These are phyloP conservation scores for Congeria kusceri DNA, from an alignment of 2,888 invertebrate genomes.

Conservation along the genomic window DNA sequence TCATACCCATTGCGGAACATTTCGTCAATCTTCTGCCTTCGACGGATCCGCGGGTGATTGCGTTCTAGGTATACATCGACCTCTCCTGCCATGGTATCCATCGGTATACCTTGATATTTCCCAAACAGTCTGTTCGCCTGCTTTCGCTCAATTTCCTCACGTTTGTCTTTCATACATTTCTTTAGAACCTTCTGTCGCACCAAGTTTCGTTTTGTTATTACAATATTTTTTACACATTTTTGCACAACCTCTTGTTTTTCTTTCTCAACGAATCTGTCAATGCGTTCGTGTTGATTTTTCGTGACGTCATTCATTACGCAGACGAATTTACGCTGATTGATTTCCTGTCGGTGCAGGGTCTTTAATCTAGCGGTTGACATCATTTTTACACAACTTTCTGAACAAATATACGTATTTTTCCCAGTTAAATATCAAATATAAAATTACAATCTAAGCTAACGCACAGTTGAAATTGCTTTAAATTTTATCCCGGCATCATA, in stretches of 20 bases:
- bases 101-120: slow-evolving; percentile 61
- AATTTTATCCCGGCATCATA: no score
- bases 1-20: slow-evolving; percentile 55
- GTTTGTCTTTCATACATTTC: slow-evolving; percentile 67
- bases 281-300: slow-evolving; percentile 55
- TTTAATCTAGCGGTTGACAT: slow-evolving; percentile 58
- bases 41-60: slow-evolving; percentile 65
- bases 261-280: slow-evolving; percentile 55
- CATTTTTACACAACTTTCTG: slow-evolving; percentile 25
- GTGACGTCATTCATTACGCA: slow-evolving; percentile 70
- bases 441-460: no score
- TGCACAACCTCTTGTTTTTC: slow-evolving; percentile 63
- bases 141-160: slow-evolving; percentile 53
- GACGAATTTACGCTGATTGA: slow-evolving; percentile 66
- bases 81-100: slow-evolving; percentile 62
- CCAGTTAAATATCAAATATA: no score
- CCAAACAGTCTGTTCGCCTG: slow-evolving; percentile 53
- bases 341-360: slow-evolving; percentile 56
- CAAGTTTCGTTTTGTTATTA: slow-evolving; percentile 58
- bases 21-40: slow-evolving; percentile 59
- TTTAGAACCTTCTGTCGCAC: slow-evolving; percentile 64
- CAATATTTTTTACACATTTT: slow-evolving; percentile 58
- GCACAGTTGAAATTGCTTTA: no score
- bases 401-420: no score
- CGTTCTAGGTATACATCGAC: slow-evolving; percentile 61